A percentile compares a stretch with the other conserved stretches of the same genome.
Evolutionary conservation across 2,888 invertebrate genomes (phyloP).

Genomic region (Frankliniella intonsa): DNA sequence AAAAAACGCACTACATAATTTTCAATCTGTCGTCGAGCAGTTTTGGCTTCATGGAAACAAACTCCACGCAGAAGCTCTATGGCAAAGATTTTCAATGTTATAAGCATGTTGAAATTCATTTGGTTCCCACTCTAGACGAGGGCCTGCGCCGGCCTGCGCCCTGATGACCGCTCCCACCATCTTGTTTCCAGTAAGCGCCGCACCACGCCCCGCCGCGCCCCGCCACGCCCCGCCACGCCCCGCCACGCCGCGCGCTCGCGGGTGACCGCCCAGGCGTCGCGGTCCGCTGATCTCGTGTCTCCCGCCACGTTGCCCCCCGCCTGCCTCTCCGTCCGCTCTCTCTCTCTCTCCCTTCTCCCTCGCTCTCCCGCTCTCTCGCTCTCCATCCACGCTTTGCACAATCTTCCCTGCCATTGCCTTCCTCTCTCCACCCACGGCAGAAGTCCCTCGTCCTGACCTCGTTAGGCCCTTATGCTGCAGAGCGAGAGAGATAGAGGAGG

Average conservation of each 20-base stretch:
- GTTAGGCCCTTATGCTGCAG: neutral
- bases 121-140: no score
- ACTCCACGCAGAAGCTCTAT: no score
- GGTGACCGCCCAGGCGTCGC: constrained; percentile 10
- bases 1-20: no score
- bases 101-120: no score
- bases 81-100: no score
- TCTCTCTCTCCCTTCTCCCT: neutral
- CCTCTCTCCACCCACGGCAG: neutral
- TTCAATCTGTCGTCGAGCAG: no score
- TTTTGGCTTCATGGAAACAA: no score
- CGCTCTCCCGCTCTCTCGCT: neutral
- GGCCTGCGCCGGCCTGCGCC: no score
- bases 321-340: neutral
- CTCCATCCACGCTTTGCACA: neutral
- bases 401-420: neutral
- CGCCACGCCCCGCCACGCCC: neutral
- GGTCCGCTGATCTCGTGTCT: neutral
- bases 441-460: neutral
- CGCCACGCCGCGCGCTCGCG: neutral
- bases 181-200: constrained; percentile 5
- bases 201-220: neutral
- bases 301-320: neutral
- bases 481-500: neutral
- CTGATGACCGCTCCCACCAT: neutral